Percentiles rank a stretch among this genome's conserved stretches.
These are phyloP conservation scores for Drosophila santomea DNA, from an alignment of 1,140 invertebrate species.

Conservation along the genomic window DNA sequence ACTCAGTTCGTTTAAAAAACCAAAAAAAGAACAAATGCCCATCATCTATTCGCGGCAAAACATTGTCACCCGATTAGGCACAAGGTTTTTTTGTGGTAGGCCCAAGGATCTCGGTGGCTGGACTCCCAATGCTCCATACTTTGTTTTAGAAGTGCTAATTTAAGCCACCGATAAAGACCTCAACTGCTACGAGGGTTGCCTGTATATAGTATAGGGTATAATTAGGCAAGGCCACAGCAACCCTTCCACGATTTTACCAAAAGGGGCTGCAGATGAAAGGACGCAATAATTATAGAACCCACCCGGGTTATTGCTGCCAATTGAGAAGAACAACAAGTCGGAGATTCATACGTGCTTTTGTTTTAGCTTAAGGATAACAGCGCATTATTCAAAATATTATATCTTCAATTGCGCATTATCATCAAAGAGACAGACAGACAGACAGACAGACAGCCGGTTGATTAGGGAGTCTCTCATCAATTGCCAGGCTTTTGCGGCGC, in stretches of 20 bases:
- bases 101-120: conserved; percentile 18
- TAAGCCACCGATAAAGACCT: conserved; percentile 32
- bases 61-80: conserved; percentile 47
- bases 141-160: conserved; percentile 41
- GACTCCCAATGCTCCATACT: neutral
- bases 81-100: conserved; percentile 30
- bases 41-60: conserved; percentile 25
- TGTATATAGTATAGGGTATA: conserved; percentile 9
- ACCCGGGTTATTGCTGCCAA: conserved; percentile 15
- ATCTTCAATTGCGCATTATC: neutral
- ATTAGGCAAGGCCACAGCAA: conserved; percentile 37
- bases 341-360: conserved; percentile 10
- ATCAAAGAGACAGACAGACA: too few relatives aligned
- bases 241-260: conserved; percentile 6
- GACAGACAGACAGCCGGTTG: neutral
- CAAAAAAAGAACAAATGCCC: neutral
- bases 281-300: conserved; percentile 24
- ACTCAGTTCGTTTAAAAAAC: neutral
- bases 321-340: conserved; percentile 28
- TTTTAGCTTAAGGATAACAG: neutral
- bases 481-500: neutral
- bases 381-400: too few relatives aligned
- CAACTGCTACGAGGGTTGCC: conserved; percentile 12
- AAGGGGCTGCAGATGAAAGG: conserved; percentile 14
- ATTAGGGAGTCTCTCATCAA: conserved; percentile 1